A percentile compares a stretch with the other conserved stretches of the same genome.
Conservation (phyloP, 2,113 vertebrate genomes). For the Callopanchax toddi region DNA sequence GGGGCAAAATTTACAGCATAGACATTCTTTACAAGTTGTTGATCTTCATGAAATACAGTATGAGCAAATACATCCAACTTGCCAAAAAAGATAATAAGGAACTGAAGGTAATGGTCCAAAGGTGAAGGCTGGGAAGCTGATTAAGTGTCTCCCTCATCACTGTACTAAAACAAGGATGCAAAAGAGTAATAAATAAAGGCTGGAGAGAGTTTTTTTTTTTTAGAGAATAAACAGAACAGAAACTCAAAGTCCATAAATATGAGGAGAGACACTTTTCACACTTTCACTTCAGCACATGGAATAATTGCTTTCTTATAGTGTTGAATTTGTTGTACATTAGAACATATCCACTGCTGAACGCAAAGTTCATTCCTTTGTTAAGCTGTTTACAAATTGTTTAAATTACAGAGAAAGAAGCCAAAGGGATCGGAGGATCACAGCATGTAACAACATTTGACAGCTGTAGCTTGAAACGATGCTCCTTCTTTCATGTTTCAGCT, state of each 20-base stretch:
- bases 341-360: not conserved
- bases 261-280: not conserved
- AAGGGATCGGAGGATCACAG: not conserved
- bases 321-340: not conserved
- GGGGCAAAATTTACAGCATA: conserved; percentile 5
- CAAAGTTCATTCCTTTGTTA: not conserved
- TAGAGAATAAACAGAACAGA: conserved; percentile 15
- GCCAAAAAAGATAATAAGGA: not conserved
- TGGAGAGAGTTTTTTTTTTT: conserved; percentile 2
- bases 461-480: not conserved
- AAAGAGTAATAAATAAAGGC: not conserved
- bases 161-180: not conserved
- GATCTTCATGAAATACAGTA: not conserved
- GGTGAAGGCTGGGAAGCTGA: not conserved
- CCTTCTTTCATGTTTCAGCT: conserved; percentile 1
- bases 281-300: not conserved
- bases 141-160: not conserved
- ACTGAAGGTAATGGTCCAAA: not conserved
- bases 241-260: too few species aligned
- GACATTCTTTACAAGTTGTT: conserved; percentile 18
- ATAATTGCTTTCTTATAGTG: not conserved
- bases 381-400: conserved; percentile 1
- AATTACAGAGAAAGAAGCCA: not conserved
- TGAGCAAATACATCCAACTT: not conserved
- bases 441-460: not conserved